A percentile compares a stretch with the other conserved stretches of the same genome.
phyloP scores from a whole-genome alignment of 2,113 vertebrate genomes.

The Gavialis gangeticus region DNA sequence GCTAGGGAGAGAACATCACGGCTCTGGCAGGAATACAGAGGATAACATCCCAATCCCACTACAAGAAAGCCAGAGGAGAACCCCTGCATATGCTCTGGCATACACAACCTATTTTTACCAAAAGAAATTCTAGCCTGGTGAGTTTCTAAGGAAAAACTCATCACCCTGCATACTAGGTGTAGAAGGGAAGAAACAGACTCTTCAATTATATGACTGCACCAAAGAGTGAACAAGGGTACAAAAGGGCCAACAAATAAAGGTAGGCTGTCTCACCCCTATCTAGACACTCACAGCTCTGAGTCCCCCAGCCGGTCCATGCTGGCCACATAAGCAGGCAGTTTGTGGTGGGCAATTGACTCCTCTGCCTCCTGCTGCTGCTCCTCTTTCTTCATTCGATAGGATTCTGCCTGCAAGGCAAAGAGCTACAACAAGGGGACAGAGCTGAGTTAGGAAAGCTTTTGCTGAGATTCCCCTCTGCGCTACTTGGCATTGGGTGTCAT shows the following conservation, averaged over 20 bases:
- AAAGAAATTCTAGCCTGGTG: neutral
- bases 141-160: neutral
- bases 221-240: neutral
- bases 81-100: no score
- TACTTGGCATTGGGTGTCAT: neutral
- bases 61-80: neutral
- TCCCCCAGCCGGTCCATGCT: constrained; percentile 97
- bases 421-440: constrained; percentile 77
- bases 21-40: neutral
- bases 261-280: neutral
- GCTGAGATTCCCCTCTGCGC: neutral
- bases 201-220: neutral
- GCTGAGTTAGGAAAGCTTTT: neutral
- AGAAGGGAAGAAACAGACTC: neutral
- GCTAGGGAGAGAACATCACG: neutral
- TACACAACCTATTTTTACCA: neutral
- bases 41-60: neutral
- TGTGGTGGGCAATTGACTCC: constrained; percentile 86
- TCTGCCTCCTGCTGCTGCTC: constrained; percentile 84
- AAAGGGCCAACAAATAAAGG: neutral
- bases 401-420: constrained; percentile 91
- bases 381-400: constrained; percentile 81
- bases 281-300: constrained; percentile 93
- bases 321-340: constrained; percentile 91
- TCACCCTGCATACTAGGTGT: neutral